Conservation (phyloP, 2,888 invertebrate genomes). For the Torymus aiolomorphi region DNA sequence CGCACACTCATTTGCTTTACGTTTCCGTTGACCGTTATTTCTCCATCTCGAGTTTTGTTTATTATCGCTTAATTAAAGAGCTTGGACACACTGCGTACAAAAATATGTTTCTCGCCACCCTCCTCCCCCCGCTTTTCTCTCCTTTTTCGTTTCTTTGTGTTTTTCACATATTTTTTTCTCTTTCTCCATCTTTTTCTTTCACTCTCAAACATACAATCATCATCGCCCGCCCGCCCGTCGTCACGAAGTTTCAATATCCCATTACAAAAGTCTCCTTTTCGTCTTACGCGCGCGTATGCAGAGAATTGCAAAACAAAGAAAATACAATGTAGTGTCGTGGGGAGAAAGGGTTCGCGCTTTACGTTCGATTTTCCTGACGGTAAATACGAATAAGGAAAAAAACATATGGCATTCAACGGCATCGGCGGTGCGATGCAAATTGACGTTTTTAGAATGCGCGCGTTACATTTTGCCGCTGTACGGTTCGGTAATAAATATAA, state of each 20-base stretch:
- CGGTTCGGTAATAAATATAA: not conserved
- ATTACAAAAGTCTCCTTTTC: not conserved
- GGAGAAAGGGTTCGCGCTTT: no score
- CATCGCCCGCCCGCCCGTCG: slow-evolving; percentile 23
- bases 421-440: not conserved
- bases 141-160: slow-evolving; percentile 20
- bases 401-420: no score
- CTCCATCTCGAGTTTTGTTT: slow-evolving; percentile 40
- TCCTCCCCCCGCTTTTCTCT: slow-evolving; percentile 13
- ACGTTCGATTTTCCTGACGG: no score
- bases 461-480: not conserved
- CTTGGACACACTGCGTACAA: slow-evolving; percentile 71
- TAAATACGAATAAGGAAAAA: no score
- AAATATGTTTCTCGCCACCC: slow-evolving; percentile 67
- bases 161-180: slow-evolving; percentile 8
- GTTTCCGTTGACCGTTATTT: slow-evolving; percentile 21
- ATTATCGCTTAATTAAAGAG: slow-evolving; percentile 58
- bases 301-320: slow-evolving; percentile 8
- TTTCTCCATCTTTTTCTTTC: no score
- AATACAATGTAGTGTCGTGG: not conserved
- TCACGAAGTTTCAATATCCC: slow-evolving; percentile 18
- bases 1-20: slow-evolving; percentile 17
- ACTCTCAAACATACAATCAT: not conserved
- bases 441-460: slow-evolving; percentile 9
- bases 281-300: slow-evolving; percentile 11